Conservation (phyloP, 2,113 vertebrate species). For the Monarcha castaneiventris region DNA sequence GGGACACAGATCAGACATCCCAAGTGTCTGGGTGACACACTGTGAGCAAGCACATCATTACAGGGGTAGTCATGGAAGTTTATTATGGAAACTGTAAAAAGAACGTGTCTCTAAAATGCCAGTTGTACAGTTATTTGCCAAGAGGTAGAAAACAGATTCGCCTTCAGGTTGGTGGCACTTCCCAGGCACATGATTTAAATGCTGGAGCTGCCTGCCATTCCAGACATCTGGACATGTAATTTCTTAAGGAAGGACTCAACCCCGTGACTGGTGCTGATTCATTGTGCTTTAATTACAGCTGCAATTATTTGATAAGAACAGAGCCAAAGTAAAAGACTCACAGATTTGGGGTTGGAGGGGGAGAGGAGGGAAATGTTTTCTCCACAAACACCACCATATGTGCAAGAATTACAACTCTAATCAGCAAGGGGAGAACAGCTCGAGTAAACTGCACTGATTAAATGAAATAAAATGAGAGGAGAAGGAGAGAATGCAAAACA, state of each 20-base stretch:
- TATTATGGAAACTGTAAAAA: not conserved
- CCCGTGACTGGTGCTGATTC: slow-evolving; percentile 35
- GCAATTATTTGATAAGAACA: slow-evolving; percentile 66
- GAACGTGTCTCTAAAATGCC: not conserved
- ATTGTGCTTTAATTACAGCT: slow-evolving; percentile 47
- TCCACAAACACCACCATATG: slow-evolving; percentile 47
- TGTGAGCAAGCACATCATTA: not conserved
- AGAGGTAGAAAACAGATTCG: not conserved
- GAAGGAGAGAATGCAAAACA: slow-evolving; percentile 51
- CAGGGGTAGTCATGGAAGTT: not conserved
- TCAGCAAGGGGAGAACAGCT: slow-evolving; percentile 34
- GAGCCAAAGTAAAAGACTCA: slow-evolving; percentile 57
- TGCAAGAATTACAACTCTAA: slow-evolving; percentile 59
- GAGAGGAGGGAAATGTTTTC: slow-evolving; percentile 41
- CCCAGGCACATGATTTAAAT: slow-evolving; percentile 31
- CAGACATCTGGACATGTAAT: slow-evolving; percentile 46
- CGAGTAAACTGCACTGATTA: slow-evolving; percentile 46
- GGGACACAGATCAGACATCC: not conserved
- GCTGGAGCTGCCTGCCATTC: slow-evolving; percentile 38
- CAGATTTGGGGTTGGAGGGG: slow-evolving; percentile 47
- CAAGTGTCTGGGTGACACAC: not conserved
- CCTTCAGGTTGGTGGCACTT: slow-evolving; percentile 19
- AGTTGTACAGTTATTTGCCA: not conserved
- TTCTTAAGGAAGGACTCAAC: slow-evolving; percentile 47
- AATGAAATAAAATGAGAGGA: slow-evolving; percentile 36